phyloP scores from a whole-genome alignment of 1,140 invertebrate genomes.

The Octopus bimaculoides region DNA sequence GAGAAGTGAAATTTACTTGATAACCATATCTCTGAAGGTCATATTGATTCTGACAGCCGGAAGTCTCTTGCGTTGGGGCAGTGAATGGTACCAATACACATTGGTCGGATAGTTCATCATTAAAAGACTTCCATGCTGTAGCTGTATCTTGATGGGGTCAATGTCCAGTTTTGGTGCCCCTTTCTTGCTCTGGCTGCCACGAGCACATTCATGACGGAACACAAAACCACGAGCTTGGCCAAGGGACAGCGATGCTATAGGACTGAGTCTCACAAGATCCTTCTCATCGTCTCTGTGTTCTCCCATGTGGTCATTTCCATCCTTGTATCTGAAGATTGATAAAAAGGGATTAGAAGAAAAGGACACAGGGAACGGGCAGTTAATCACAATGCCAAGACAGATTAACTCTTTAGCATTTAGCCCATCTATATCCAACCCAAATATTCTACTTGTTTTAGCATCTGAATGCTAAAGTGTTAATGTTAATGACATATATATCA shows the following conservation, averaged over 20 bases:
- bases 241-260: conserved; percentile 71
- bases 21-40: conserved; percentile 61
- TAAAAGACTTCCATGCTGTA: conserved; percentile 68
- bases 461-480: too few species aligned
- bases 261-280: conserved; percentile 64
- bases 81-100: conserved; percentile 69
- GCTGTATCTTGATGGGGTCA: conserved; percentile 62
- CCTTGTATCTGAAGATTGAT: conserved; percentile 63
- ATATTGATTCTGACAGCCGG: conserved; percentile 66
- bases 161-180: conserved; percentile 39
- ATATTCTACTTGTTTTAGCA: too few species aligned
- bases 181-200: conserved; percentile 38
- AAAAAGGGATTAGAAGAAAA: too few species aligned
- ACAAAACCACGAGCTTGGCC: conserved; percentile 69
- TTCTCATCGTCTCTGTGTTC: conserved; percentile 73
- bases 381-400: too few species aligned
- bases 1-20: background rate
- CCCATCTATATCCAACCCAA: too few species aligned
- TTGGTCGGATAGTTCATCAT: conserved; percentile 75
- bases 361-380: too few species aligned
- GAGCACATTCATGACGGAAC: conserved; percentile 64
- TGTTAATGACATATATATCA: too few species aligned
- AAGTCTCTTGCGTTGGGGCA: conserved; percentile 65
- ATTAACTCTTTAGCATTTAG: too few species aligned
- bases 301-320: conserved; percentile 71